Conservation (phyloP, 2,888 invertebrate species). For the Tinea trinotella region DNA sequence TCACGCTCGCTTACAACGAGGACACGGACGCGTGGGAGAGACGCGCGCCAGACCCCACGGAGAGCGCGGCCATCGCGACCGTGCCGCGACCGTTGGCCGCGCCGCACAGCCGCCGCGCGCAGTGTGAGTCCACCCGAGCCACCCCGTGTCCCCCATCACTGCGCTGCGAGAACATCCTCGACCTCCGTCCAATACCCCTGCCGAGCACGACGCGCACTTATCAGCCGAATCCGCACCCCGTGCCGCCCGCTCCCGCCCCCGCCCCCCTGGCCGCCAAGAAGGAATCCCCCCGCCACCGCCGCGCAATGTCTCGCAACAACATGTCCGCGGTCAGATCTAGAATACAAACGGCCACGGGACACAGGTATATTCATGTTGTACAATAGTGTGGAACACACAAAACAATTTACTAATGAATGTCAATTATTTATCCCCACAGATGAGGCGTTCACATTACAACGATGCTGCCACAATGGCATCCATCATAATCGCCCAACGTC, state of each 20-base stretch:
- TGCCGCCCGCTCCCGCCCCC: slow-evolving; percentile 24
- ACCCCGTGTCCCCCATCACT: slow-evolving; percentile 56
- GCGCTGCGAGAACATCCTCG: slow-evolving; percentile 79
- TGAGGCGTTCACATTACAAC: no score
- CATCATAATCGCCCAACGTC: no score
- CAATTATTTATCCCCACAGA: no score
- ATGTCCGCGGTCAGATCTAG: not conserved
- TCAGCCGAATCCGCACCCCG: slow-evolving; percentile 62
- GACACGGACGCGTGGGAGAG: slow-evolving; percentile 49
- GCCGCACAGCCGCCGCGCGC: slow-evolving; percentile 74
- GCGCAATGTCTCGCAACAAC: slow-evolving; percentile 27
- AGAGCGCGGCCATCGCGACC: slow-evolving; percentile 68
- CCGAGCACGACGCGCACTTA: slow-evolving; percentile 83
- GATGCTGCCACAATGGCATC: no score
- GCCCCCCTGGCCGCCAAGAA: slow-evolving; percentile 36
- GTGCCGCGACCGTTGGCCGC: slow-evolving; percentile 76
- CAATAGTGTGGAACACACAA: no score
- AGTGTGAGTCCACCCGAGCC: slow-evolving; percentile 74
- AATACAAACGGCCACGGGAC: not conserved
- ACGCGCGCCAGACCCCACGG: slow-evolving; percentile 50
- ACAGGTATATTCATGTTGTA: no score
- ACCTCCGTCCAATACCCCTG: slow-evolving; percentile 82
- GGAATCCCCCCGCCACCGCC: not conserved
- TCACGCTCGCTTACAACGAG: slow-evolving; percentile 43
- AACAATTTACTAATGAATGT: no score